phyloP scores from a whole-genome alignment of 1,140 invertebrate genomes.

The Euwallacea fornicatus region DNA sequence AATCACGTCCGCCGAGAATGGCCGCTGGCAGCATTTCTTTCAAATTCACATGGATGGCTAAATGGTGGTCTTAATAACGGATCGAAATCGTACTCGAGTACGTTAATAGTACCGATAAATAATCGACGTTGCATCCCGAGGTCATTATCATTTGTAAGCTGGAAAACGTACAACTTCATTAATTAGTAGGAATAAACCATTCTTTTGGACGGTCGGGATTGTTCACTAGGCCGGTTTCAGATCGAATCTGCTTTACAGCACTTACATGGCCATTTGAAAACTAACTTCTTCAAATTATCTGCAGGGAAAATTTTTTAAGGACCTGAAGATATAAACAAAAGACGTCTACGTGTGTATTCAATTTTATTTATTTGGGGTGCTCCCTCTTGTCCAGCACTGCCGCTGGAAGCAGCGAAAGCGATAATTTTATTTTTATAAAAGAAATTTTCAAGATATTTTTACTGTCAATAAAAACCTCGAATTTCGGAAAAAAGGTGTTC shows the following conservation, averaged over 20 bases:
- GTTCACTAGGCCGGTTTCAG: background rate
- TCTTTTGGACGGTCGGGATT: background rate
- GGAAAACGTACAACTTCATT: slow-evolving; percentile 33
- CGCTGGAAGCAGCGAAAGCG: too few relatives aligned
- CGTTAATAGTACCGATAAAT: slow-evolving; percentile 28
- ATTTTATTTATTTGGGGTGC: too few relatives aligned
- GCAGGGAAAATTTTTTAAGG: background rate
- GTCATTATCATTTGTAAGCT: slow-evolving; percentile 28
- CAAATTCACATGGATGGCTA: slow-evolving; percentile 29
- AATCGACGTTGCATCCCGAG: slow-evolving; percentile 21
- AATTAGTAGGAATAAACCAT: slow-evolving; percentile 25
- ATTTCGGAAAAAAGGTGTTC: too few relatives aligned
- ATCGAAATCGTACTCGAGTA: slow-evolving; percentile 27
- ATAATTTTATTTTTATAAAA: too few relatives aligned
- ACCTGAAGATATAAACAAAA: too few relatives aligned
- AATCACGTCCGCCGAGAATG: too few relatives aligned
- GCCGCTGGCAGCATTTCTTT: background rate
- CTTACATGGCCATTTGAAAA: background rate
- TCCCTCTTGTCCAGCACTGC: too few relatives aligned
- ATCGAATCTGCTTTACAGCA: background rate
- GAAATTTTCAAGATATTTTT: too few relatives aligned
- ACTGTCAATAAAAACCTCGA: too few relatives aligned
- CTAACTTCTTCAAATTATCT: background rate
- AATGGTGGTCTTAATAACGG: slow-evolving; percentile 32
- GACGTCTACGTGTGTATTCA: too few relatives aligned